Evolutionary conservation across 2,113 vertebrate species (phyloP), one percentile per base, ranked within the genome.

Genomic region (Colistium nudipinnis): DNA sequence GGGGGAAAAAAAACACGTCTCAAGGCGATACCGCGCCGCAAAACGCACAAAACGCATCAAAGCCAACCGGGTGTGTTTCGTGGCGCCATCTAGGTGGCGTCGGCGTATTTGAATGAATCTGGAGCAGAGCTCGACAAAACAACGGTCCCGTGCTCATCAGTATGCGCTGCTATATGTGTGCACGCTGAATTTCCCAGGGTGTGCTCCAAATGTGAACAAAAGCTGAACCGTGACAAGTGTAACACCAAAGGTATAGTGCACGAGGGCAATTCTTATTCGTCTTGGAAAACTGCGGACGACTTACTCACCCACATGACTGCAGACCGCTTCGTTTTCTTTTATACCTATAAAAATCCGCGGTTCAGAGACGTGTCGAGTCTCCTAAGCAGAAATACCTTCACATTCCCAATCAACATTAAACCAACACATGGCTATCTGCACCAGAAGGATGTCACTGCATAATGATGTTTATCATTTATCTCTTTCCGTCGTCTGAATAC

Each of bases 381-480:
- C 41, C 25, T 52, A 20, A 62, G 39, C 30, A 49, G 38, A 72
- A 41, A 62, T 41, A 28, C 14, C 14, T 69, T 41, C 33, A 8
- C 56, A 44, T n/a, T 25, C 24, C 1, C 48, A 30, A 13, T 3
- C n/a, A n/a, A n/a, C n/a, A n/a, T n/a, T n/a, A n/a, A n/a, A 14
- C 41, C 39, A n/a, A 17, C 16, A 70, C 62, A 60, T 30, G 20
- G 51, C 55, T 13, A 13, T 19, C 4, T 36, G 7, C 20, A 51
- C 14, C 56, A 20, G 24, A 62, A 27, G 20, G 17, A 55, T 33
- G 19, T 66, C 19, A 31, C 56, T 20, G 2, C 13, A 27, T 24
- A 13, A 51, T 28, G 35, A 66, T 60, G 73, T 69, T 19, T 22
- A 66, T 65, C 62, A 56, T n/a, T n/a, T n/a, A 51, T 6, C 36